These are phyloP conservation scores for Papilio glaucus DNA, from an alignment of 1,140 invertebrate species.

Conservation along the genomic window DNA sequence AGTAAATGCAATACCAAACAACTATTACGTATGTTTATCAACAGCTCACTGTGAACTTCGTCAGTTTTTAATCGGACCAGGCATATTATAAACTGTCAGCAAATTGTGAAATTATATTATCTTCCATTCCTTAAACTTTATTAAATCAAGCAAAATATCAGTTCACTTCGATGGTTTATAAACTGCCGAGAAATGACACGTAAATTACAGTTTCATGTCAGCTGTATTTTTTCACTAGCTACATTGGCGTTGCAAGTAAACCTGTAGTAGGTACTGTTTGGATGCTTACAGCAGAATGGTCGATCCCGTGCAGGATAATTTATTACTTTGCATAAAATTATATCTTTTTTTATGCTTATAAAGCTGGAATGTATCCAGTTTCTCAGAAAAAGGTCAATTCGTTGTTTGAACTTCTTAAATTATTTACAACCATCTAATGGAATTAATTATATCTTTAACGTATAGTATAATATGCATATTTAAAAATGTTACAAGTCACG, in stretches of 20 bases:
- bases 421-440: conserved; percentile 15
- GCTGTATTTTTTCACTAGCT: background rate
- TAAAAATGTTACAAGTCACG: conserved; percentile 10
- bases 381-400: conserved; percentile 2
- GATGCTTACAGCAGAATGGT: background rate
- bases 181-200: too few species aligned
- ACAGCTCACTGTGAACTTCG: too few species aligned
- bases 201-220: too few species aligned
- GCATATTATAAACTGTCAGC: too few species aligned
- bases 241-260: background rate
- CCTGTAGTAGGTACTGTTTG: background rate
- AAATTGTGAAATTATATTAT: too few species aligned
- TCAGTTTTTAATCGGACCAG: too few species aligned
- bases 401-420: conserved; percentile 17
- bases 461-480: background rate
- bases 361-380: background rate
- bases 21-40: too few species aligned
- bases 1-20: background rate
- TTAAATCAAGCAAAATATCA: too few species aligned
- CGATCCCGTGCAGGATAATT: background rate
- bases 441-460: background rate
- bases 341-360: background rate
- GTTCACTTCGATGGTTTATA: too few species aligned
- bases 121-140: too few species aligned
- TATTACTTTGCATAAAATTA: background rate